Evolutionary conservation across 1,140 invertebrate species (phyloP).

Genomic region (Anagrus nilaparvatae): DNA sequence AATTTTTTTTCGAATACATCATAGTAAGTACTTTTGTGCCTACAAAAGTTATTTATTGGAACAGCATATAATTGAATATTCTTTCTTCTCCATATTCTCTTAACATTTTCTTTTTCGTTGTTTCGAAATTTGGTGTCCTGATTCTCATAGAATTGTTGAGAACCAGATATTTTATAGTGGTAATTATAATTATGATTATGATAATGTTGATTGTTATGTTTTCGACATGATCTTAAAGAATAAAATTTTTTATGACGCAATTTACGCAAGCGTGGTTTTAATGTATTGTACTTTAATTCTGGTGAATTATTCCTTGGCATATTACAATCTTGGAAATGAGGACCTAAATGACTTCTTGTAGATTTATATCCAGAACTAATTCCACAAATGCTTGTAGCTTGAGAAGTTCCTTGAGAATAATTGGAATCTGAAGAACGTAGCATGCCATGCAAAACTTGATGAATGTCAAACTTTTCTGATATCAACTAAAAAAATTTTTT

Average conservation of each 20-base stretch:
- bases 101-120: too few species aligned
- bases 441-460: slow-evolving; percentile 40
- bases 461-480: slow-evolving; percentile 37
- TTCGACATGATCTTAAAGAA: slow-evolving; percentile 33
- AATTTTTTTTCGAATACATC: too few species aligned
- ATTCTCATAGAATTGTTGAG: too few species aligned
- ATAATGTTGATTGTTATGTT: slow-evolving; percentile 18
- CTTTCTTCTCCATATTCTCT: too few species aligned
- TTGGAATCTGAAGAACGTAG: slow-evolving; percentile 30
- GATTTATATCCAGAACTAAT: slow-evolving; percentile 51
- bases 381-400: slow-evolving; percentile 39
- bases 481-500: slow-evolving; percentile 42
- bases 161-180: too few species aligned
- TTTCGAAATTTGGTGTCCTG: too few species aligned
- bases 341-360: slow-evolving; percentile 45
- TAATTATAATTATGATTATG: slow-evolving; percentile 22
- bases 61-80: slow-evolving; percentile 39
- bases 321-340: slow-evolving; percentile 34
- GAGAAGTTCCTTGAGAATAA: slow-evolving; percentile 33
- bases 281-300: slow-evolving; percentile 33
- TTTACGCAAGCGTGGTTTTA: slow-evolving; percentile 33
- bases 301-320: slow-evolving; percentile 37
- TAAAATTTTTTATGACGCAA: slow-evolving; percentile 32
- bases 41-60: slow-evolving; percentile 33
- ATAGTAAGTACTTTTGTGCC: slow-evolving; percentile 29